Conservation (phyloP, 1,140 invertebrate genomes). For the Leptinotarsa undecemlineata region DNA sequence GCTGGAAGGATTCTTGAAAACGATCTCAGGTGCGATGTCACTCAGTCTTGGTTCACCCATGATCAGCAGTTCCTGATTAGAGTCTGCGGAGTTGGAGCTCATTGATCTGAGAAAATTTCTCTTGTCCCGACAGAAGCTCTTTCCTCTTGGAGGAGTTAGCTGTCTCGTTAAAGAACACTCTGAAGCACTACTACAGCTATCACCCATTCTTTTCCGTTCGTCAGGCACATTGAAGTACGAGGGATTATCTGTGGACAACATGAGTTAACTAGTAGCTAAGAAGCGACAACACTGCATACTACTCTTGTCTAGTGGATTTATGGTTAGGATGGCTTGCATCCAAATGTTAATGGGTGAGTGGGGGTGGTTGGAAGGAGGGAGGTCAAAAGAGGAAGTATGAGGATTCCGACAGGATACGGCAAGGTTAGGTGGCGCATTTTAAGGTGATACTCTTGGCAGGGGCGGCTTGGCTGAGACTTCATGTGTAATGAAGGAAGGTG, state of each 20-base stretch:
- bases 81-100: conserved; percentile 60
- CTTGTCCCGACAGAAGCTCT: conserved; percentile 54
- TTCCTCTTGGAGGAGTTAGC: conserved; percentile 40
- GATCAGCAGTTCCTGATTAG: conserved; percentile 59
- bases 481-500: neutral
- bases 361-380: conserved; percentile 23
- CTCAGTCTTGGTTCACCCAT: conserved; percentile 62
- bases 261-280: neutral
- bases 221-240: conserved; percentile 63
- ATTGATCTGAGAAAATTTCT: conserved; percentile 58
- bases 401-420: conserved; percentile 22
- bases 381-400: conserved; percentile 22
- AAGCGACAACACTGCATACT: neutral
- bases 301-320: conserved; percentile 12
- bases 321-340: conserved; percentile 11
- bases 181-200: conserved; percentile 35
- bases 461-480: neutral
- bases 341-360: conserved; percentile 13
- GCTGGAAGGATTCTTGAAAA: conserved; percentile 44
- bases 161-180: conserved; percentile 42
- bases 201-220: conserved; percentile 32
- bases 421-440: conserved; percentile 23
- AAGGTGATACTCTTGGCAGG: conserved; percentile 11
- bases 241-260: conserved; percentile 60
- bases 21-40: conserved; percentile 61